phyloP scores from a whole-genome alignment of 2,797 vertebrate genomes.

The Esox masquinongy region DNA sequence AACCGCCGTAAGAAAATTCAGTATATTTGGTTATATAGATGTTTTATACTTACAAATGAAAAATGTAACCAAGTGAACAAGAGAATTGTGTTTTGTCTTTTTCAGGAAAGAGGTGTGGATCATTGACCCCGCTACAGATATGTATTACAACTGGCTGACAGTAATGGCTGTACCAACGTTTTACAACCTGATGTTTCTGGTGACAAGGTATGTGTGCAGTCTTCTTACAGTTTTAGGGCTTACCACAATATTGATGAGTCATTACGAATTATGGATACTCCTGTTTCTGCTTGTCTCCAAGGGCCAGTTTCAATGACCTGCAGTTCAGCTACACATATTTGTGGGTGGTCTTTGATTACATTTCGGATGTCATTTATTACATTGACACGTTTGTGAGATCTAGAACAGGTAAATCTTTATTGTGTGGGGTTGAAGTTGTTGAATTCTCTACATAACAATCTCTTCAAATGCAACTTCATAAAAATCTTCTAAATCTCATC shows the following conservation, averaged over 20 bases:
- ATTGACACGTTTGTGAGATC: conserved; percentile 82
- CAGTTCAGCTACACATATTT: conserved; percentile 72
- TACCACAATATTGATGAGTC: not conserved
- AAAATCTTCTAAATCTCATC: conserved; percentile 6
- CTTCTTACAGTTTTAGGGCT: not conserved
- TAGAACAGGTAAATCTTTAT: conserved; percentile 81
- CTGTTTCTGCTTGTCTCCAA: conserved; percentile 47
- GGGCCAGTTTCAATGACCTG: conserved; percentile 92
- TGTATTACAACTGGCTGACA: conserved; percentile 89
- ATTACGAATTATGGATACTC: not conserved
- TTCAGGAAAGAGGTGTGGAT: conserved; percentile 84
- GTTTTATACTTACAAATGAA: not conserved
- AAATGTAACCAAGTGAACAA: not conserved
- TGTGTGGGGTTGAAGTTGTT: not conserved
- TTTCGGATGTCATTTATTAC: conserved; percentile 81
- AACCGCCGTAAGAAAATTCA: conserved; percentile 58
- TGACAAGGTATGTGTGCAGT: conserved; percentile 82
- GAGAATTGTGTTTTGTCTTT: conserved; percentile 24
- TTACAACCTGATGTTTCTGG: conserved; percentile 93
- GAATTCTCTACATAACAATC: not conserved
- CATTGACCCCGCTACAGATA: conserved; percentile 88
- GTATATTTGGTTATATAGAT: not conserved
- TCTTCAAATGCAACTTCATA: not conserved
- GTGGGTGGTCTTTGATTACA: conserved; percentile 87
- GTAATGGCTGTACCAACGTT: conserved; percentile 84